Evolutionary conservation across 2,888 invertebrate species (phyloP), one percentile per base, ranked within the genome.

Genomic region (Hyppa rectilinea): DNA sequence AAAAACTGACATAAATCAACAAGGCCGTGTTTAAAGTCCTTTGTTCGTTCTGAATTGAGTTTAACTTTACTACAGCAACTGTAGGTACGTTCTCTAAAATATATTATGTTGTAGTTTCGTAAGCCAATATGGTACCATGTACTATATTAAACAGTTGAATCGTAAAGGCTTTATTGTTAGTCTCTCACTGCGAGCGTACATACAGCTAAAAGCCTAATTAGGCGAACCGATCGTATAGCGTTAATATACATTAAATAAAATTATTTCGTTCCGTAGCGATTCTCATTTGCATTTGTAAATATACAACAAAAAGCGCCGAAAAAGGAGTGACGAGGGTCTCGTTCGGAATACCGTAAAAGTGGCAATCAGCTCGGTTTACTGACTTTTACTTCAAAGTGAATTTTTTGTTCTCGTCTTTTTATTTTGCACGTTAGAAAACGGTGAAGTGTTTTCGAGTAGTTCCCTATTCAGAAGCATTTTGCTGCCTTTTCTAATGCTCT

Each of bases 261-360:
- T 81, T 78, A 78, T 82, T 83, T 85, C 68, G 78, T 77, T 66
- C 47, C 64, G 71, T 47, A 66, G 50, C 78, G 75, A 76, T 75
- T 85, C 87, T 91, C 86, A 91, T 91, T 92, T 90, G 87, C 90
- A 91, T 91, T 90, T 87, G 84, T 90, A 91, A 91, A 92, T 89
- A 91, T 85, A 88, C 89, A 90, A 88, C 89, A 90, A 89, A 91
- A 90, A 90, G 83, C 84, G 85, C 85, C 88, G 72, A 88, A 90
- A 87, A 92, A 91, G 88, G 88, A 91, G 91, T 92, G 93, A 92
- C 91, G 91, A 92, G 92, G 92, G 91, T 92, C 86, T 89, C 87
- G 90, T 91, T 92, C 88, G 89, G 87, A 92, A 93, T 87, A 86
- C 92, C 91, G 92, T 92, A 89, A 92, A 93, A 93, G 92, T 92